Evolutionary conservation across 2,797 vertebrate species (phyloP).

Genomic region (Selene dorsalis): DNA sequence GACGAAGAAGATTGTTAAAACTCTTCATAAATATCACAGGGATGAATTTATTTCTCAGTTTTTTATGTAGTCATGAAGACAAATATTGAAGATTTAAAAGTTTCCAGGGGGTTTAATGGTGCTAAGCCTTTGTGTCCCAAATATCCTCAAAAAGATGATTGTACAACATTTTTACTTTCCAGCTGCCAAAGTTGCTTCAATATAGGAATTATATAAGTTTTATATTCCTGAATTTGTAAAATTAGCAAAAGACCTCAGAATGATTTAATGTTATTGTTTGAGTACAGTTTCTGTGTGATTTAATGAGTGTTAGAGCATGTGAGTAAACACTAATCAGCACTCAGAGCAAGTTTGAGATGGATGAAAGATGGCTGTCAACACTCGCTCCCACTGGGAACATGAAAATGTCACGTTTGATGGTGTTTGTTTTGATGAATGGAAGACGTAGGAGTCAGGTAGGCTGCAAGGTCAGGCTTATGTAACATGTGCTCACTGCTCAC

Average conservation of each 20-base stretch:
- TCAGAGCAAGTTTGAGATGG: not conserved
- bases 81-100: no score
- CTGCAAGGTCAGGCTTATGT: not conserved
- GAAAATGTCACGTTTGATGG: not conserved
- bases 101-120: no score
- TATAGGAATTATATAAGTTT: not conserved
- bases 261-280: not conserved
- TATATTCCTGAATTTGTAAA: not conserved
- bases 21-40: not conserved
- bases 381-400: not conserved
- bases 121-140: no score
- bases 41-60: no score
- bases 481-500: not conserved
- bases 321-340: not conserved
- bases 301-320: not conserved
- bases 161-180: not conserved
- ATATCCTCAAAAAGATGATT: not conserved
- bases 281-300: not conserved
- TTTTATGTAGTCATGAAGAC: no score
- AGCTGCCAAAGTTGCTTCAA: no score
- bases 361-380: not conserved
- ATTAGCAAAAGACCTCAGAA: not conserved
- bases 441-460: not conserved
- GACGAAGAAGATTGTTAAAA: no score
- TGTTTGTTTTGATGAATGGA: slow-evolving; percentile 1